phyloP scores from a whole-genome alignment of 1,140 invertebrate species.

The Euura saliciscinereae region DNA sequence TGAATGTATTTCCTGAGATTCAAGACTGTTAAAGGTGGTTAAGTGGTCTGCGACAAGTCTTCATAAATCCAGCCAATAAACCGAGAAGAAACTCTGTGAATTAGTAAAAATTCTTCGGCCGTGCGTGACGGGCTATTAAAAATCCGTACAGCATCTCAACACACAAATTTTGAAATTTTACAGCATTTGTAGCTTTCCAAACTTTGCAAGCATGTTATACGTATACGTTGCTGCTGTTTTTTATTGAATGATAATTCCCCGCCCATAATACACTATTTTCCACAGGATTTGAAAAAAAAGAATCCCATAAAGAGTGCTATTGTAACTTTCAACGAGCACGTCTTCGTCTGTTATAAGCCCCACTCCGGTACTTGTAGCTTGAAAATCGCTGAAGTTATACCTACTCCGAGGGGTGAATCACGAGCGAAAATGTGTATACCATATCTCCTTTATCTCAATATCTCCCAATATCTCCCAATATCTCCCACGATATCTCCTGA shows the following conservation, averaged over 20 bases:
- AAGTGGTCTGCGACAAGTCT: too few relatives aligned
- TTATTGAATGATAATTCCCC: too few relatives aligned
- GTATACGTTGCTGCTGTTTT: too few relatives aligned
- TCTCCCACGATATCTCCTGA: too few relatives aligned
- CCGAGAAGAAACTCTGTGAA: background rate
- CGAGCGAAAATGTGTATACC: too few relatives aligned
- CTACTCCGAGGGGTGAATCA: too few relatives aligned
- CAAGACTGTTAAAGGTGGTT: too few relatives aligned
- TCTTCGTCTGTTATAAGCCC: background rate
- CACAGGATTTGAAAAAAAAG: too few relatives aligned
- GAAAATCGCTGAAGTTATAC: background rate
- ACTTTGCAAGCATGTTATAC: background rate
- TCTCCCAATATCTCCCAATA: too few relatives aligned
- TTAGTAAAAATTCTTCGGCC: background rate
- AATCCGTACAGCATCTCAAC: background rate
- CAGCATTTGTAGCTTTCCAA: background rate
- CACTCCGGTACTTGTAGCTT: background rate
- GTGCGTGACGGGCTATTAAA: background rate
- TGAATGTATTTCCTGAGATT: too few relatives aligned
- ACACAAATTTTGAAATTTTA: background rate
- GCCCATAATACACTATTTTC: too few relatives aligned
- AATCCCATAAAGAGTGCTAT: background rate
- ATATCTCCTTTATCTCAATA: too few relatives aligned
- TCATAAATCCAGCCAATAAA: background rate
- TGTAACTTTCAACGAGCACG: background rate